These are phyloP conservation scores for Polydesmus complanatus DNA, from an alignment of 2,888 invertebrate genomes.

Conservation along the genomic window DNA sequence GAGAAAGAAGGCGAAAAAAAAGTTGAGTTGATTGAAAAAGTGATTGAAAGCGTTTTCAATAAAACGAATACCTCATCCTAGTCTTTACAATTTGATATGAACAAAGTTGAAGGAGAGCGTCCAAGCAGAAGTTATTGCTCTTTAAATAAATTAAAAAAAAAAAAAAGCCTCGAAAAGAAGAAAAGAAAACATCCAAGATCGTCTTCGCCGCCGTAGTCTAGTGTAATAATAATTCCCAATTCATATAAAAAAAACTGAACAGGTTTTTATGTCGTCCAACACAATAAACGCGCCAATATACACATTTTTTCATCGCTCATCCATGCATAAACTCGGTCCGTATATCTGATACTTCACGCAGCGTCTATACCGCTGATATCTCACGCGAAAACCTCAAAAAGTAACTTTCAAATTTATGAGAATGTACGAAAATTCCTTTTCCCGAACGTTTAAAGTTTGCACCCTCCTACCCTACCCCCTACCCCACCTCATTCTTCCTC, in stretches of 20 bases:
- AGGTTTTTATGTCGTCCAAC: neutral
- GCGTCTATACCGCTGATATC: neutral
- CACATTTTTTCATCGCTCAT: neutral
- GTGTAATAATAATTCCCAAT: no score
- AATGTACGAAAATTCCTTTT: neutral
- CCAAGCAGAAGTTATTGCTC: neutral
- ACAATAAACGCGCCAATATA: no score
- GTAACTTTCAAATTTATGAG: neutral
- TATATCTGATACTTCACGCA: no score
- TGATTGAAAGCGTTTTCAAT: neutral
- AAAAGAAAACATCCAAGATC: neutral
- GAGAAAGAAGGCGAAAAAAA: no score
- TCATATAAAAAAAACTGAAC: neutral
- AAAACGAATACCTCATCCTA: neutral
- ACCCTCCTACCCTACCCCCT: neutral
- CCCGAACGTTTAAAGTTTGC: neutral
- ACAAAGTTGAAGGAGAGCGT: neutral
- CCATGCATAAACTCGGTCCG: no score
- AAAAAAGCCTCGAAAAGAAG: neutral
- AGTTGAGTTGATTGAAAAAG: no score
- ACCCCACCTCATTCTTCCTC: neutral
- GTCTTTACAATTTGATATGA: neutral
- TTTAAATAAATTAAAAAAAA: neutral
- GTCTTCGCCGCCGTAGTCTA: neutral
- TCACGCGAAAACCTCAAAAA: no score